These are phyloP conservation scores for Acinonyx jubatus DNA, from an alignment of 2,113 vertebrate genomes.

Conservation along the genomic window DNA sequence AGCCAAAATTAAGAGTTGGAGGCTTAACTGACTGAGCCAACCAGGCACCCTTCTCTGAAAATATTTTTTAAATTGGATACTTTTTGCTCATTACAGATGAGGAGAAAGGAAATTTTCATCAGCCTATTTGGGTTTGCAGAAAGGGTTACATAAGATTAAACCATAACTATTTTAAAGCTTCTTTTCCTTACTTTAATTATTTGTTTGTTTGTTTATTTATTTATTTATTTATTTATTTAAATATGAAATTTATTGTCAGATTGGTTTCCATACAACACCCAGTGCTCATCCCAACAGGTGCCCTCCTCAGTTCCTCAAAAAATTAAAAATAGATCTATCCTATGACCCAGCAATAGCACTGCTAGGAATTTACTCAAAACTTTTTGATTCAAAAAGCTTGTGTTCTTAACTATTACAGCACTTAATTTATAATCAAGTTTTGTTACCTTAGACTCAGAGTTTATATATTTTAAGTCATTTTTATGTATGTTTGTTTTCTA, in stretches of 20 bases:
- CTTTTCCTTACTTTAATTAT: not conserved
- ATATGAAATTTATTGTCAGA: too few species aligned
- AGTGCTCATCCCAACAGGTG: too few species aligned
- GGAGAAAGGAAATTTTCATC: not conserved
- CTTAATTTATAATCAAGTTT: slow-evolving; percentile 44
- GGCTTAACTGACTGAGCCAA: too few species aligned
- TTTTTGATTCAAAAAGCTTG: not conserved
- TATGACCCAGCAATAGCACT: too few species aligned
- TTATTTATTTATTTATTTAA: too few species aligned
- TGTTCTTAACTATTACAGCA: slow-evolving; percentile 16
- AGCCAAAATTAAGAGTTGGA: too few species aligned
- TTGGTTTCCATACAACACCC: too few species aligned
- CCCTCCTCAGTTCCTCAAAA: too few species aligned
- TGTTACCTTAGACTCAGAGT: slow-evolving; percentile 23
- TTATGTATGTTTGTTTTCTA: slow-evolving; percentile 49
- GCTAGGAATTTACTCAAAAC: not conserved
- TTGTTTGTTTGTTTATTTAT: too few species aligned
- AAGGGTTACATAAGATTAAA: slow-evolving; percentile 37
- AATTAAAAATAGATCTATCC: too few species aligned
- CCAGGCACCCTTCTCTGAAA: not conserved
- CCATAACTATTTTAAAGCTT: slow-evolving; percentile 33
- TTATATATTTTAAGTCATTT: slow-evolving; percentile 15
- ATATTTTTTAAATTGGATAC: not conserved
- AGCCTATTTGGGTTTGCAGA: slow-evolving; percentile 31
- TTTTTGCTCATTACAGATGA: slow-evolving; percentile 35